These are phyloP conservation scores for Parauchenoglanis ngamensis DNA, from an alignment of 2,797 vertebrate genomes.

Conservation along the genomic window DNA sequence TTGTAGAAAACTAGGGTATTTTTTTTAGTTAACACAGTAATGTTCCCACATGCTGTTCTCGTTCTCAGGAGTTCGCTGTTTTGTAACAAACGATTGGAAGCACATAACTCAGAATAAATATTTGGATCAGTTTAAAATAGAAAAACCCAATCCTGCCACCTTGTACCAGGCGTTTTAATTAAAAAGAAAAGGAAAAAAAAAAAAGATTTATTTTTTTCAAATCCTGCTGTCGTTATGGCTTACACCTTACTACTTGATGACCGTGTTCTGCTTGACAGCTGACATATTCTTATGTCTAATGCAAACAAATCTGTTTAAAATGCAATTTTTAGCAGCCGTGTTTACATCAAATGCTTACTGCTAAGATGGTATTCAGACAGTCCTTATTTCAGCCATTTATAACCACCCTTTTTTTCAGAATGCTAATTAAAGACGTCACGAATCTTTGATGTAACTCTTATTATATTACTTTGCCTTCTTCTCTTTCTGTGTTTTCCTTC, in stretches of 20 bases:
- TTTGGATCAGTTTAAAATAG: neutral
- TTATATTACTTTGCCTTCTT: no score
- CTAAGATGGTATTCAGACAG: neutral
- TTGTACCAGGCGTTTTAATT: no score
- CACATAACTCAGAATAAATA: neutral
- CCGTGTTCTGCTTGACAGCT: neutral
- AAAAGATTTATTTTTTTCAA: neutral
- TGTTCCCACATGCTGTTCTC: neutral
- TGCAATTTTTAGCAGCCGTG: neutral
- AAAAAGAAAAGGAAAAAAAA: no score
- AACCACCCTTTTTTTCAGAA: neutral
- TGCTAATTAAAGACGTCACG: neutral
- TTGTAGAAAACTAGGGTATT: neutral
- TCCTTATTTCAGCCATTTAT: neutral
- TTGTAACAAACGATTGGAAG: neutral
- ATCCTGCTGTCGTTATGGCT: neutral
- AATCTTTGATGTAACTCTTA: neutral
- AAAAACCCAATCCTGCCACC: neutral
- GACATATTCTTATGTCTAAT: neutral
- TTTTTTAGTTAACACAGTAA: neutral
- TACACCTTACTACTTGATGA: neutral
- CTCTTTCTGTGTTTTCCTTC: neutral
- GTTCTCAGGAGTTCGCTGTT: neutral
- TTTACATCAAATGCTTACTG: neutral
- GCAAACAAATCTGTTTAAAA: neutral